Percentiles rank a stretch among this genome's conserved stretches.
These are phyloP conservation scores for Drosophila formosana DNA, from an alignment of 2,888 invertebrate genomes.

Conservation along the genomic window DNA sequence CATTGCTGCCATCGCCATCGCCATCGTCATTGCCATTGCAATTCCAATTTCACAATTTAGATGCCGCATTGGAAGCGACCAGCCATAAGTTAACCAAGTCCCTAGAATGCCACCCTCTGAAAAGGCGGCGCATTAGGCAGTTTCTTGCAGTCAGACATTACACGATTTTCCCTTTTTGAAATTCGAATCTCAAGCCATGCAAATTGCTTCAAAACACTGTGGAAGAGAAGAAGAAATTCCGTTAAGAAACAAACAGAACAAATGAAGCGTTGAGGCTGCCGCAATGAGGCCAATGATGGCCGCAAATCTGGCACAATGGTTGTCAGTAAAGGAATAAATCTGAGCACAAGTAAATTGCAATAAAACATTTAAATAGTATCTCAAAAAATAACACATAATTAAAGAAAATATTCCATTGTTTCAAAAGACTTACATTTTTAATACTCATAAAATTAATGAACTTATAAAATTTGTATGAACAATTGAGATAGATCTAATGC, in stretches of 20 bases:
- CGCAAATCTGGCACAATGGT: constrained; percentile 49
- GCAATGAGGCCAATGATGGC: constrained; percentile 74
- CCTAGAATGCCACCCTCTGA: constrained; percentile 33
- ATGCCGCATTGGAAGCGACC: constrained; percentile 9
- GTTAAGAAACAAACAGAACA: constrained; percentile 47
- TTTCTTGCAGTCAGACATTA: constrained; percentile 77
- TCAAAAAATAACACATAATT: too few relatives aligned
- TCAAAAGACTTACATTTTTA: too few relatives aligned
- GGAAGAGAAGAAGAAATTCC: not conserved
- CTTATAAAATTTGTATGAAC: too few relatives aligned
- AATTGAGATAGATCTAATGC: too few relatives aligned
- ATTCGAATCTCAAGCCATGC: constrained; percentile 76
- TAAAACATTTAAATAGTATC: not conserved
- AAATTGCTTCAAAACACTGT: constrained; percentile 61
- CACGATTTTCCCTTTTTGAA: constrained; percentile 76
- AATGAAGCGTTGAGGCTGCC: constrained; percentile 59
- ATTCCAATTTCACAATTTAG: constrained; percentile 23
- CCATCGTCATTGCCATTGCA: constrained; percentile 13
- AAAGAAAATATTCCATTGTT: too few relatives aligned
- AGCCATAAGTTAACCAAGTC: constrained; percentile 30
- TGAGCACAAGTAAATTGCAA: not conserved
- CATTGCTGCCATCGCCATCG: not conserved
- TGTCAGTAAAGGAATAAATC: not conserved
- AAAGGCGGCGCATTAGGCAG: constrained; percentile 71
- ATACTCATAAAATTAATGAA: too few relatives aligned